Evolutionary conservation across 2,888 invertebrate species (phyloP).

Genomic region (Pasiphila rectangulata): DNA sequence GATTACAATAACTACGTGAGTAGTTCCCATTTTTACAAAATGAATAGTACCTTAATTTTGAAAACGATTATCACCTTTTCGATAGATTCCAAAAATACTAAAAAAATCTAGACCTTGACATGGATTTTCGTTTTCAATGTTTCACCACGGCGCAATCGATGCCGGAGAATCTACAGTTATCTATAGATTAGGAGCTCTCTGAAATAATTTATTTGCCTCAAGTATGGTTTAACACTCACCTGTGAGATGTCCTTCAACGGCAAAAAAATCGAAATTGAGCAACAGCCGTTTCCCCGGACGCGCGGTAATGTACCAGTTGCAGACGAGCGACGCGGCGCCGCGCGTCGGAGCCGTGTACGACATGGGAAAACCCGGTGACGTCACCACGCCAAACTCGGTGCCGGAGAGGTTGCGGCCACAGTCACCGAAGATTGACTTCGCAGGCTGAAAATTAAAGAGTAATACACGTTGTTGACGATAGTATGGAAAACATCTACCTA

Average conservation of each 20-base stretch:
- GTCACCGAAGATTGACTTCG: constrained; percentile 93
- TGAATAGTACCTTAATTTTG: no score
- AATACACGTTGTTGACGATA: background rate
- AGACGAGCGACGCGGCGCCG: constrained; percentile 91
- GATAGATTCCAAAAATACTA: no score
- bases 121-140: no score
- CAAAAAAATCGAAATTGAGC: constrained; percentile 94
- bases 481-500: background rate
- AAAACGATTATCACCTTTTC: no score
- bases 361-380: constrained; percentile 94
- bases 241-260: constrained; percentile 95
- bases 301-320: constrained; percentile 98
- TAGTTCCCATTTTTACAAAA: no score
- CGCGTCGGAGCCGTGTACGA: constrained; percentile 92
- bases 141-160: no score
- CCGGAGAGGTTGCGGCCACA: constrained; percentile 95
- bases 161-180: no score
- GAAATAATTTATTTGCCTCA: no score
- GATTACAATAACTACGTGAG: no score
- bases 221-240: no score
- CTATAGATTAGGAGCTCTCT: no score
- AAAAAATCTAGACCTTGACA: no score
- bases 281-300: constrained; percentile 92
- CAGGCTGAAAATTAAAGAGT: constrained; percentile 69
- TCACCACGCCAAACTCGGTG: constrained; percentile 89